Conservation (phyloP, 2,888 invertebrate genomes). For the Eucriotettix oculatus region DNA sequence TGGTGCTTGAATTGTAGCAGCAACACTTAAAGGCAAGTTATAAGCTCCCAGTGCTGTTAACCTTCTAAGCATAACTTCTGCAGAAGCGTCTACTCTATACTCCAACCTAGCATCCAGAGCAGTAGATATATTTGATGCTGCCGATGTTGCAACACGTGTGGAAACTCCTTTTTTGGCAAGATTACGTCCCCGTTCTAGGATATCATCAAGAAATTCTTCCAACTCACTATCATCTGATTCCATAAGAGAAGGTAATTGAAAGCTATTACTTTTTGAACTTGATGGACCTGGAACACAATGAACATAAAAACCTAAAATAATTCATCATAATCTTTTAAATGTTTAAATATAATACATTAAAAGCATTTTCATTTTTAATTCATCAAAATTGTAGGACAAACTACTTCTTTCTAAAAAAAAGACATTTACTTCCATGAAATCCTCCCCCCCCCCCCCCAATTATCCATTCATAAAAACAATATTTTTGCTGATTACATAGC, state of each 20-base stretch:
- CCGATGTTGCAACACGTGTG: constrained; percentile 5
- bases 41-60: constrained; percentile 49
- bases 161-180: constrained; percentile 33
- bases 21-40: constrained; percentile 37
- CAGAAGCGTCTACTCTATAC: constrained; percentile 56
- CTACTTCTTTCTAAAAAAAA: too few species aligned
- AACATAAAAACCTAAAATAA: neutral
- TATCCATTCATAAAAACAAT: too few species aligned
- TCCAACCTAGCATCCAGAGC: constrained; percentile 66
- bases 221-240: constrained; percentile 72
- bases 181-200: constrained; percentile 40
- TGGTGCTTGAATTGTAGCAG: constrained; percentile 25
- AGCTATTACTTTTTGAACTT: constrained; percentile 2
- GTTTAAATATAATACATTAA: too few species aligned
- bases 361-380: too few species aligned
- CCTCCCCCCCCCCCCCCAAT: too few species aligned
- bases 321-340: too few species aligned
- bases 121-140: constrained; percentile 27
- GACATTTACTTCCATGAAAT: too few species aligned
- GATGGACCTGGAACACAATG: constrained; percentile 3
- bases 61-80: constrained; percentile 58
- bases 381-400: too few species aligned
- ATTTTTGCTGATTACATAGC: too few species aligned
- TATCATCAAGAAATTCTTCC: constrained; percentile 58
- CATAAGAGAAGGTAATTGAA: constrained; percentile 46